phyloP scores from a whole-genome alignment of 2,113 vertebrate genomes.

The Baryphthengus martii region DNA sequence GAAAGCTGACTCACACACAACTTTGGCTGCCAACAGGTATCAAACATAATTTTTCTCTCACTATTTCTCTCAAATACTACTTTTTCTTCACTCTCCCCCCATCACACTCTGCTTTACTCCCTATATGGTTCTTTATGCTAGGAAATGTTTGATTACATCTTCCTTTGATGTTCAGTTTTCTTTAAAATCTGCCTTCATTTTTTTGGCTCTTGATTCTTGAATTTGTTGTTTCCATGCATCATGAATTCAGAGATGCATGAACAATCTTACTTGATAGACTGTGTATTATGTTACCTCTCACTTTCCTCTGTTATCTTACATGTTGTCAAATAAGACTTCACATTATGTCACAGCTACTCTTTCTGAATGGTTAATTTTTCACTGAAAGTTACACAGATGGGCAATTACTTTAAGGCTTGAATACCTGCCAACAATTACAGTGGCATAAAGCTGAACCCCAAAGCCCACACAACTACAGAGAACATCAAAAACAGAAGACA shows the following conservation, averaged over 20 bases:
- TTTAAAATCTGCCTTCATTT: neutral
- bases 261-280: neutral
- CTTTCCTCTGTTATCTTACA: constrained; percentile 12
- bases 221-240: neutral
- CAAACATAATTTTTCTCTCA: neutral
- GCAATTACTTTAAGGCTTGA: constrained; percentile 54
- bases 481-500: neutral
- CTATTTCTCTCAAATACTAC: neutral
- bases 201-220: neutral
- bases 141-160: neutral
- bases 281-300: constrained; percentile 8
- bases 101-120: neutral
- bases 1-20: neutral
- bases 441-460: constrained; percentile 1
- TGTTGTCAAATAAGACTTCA: constrained; percentile 48
- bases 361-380: constrained; percentile 40
- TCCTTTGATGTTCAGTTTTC: neutral
- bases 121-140: neutral
- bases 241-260: neutral
- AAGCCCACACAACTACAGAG: neutral
- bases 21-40: neutral
- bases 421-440: constrained; percentile 35
- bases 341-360: constrained; percentile 38
- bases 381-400: constrained; percentile 53
- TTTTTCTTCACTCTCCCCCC: neutral